A percentile compares a stretch with the other conserved stretches of the same genome.
Evolutionary conservation across 2,113 vertebrate genomes (phyloP).

Genomic region (Eulemur macaco): DNA sequence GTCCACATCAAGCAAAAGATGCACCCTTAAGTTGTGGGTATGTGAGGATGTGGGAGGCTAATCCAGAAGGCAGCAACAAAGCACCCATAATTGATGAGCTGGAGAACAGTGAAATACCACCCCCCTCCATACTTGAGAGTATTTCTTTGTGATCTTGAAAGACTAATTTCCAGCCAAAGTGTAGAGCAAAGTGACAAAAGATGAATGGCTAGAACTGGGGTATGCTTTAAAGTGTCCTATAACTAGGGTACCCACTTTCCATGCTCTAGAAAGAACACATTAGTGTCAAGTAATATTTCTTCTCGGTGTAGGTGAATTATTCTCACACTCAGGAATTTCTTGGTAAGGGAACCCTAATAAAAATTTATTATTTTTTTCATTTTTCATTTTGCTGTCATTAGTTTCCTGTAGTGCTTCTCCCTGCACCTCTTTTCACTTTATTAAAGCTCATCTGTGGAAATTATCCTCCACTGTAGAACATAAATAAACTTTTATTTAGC

Average conservation of each 20-base stretch:
- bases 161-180: neutral
- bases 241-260: neutral
- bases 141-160: neutral
- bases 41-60: neutral
- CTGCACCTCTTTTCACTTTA: conserved; percentile 63
- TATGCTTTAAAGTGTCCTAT: neutral
- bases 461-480: conserved; percentile 74
- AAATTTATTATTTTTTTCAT: conserved; percentile 75
- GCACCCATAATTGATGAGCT: neutral
- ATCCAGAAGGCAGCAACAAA: neutral
- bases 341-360: conserved; percentile 60
- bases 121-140: neutral
- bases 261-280: neutral
- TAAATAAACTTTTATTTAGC: conserved; percentile 82
- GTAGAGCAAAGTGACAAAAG: neutral
- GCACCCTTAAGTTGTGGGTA: neutral
- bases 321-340: conserved; percentile 22
- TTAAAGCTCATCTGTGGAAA: conserved; percentile 77
- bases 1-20: neutral
- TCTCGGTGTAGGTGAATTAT: conserved; percentile 21
- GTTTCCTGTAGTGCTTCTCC: conserved; percentile 71
- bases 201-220: neutral
- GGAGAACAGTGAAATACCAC: neutral
- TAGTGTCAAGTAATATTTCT: neutral
- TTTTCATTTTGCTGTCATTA: conserved; percentile 83